Evolutionary conservation across 2,113 vertebrate genomes (phyloP).

Genomic region (Rhea americana): DNA sequence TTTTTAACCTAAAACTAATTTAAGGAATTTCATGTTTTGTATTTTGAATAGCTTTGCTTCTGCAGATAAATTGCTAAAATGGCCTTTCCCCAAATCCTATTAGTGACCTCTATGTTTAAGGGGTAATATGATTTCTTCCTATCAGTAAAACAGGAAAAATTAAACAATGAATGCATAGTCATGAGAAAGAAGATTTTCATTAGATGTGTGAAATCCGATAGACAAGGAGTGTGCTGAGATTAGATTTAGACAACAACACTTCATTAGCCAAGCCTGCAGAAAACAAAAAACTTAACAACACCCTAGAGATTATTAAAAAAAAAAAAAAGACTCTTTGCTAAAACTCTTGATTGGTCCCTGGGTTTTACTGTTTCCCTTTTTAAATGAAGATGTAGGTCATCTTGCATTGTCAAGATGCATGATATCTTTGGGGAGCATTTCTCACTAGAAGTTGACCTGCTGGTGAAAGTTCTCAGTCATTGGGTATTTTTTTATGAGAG

Average conservation of each 20-base stretch:
- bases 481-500: neutral
- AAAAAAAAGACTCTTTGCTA: neutral
- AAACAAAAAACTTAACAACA: neutral
- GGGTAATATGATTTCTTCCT: neutral
- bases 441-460: neutral
- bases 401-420: neutral
- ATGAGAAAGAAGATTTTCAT: conserved; percentile 1
- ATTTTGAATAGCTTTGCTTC: conserved; percentile 25
- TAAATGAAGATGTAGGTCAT: neutral
- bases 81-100: conserved; percentile 16
- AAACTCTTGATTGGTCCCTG: neutral
- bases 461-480: neutral
- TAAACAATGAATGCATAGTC: neutral
- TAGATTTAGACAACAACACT: neutral
- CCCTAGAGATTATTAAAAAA: neutral
- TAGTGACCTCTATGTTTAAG: neutral
- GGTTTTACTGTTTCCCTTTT: neutral
- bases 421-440: neutral
- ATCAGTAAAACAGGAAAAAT: neutral
- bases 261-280: neutral
- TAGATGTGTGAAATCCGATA: neutral
- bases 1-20: conserved; percentile 28
- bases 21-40: conserved; percentile 7
- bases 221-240: neutral
- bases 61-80: conserved; percentile 12